phyloP scores from a whole-genome alignment of 2,113 vertebrate species.

The Numida meleagris region DNA sequence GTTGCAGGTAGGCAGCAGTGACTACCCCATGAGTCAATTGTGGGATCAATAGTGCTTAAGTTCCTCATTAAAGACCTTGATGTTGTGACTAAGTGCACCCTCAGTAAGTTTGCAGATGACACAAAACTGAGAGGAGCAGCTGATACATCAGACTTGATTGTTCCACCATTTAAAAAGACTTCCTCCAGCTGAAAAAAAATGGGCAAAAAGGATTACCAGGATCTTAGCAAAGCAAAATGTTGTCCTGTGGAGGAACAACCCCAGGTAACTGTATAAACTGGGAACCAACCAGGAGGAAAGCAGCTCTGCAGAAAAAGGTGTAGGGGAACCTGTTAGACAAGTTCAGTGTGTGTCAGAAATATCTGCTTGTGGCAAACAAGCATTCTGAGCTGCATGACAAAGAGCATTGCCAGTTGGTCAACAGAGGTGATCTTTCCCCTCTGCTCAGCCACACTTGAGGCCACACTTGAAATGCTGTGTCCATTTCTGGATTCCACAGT shows the following conservation, averaged over 20 bases:
- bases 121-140: background rate
- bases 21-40: background rate
- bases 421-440: background rate
- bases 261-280: background rate
- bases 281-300: background rate
- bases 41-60: background rate
- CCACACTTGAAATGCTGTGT: background rate
- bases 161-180: background rate
- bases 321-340: background rate
- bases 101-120: background rate
- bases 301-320: background rate
- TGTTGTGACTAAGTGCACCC: background rate
- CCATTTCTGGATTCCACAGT: background rate
- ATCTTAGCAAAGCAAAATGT: background rate
- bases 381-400: background rate
- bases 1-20: fast-evolving
- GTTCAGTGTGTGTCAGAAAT: background rate
- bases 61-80: background rate
- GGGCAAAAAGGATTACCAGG: background rate
- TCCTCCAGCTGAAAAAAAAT: background rate
- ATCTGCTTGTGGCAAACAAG: background rate
- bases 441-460: background rate
- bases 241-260: background rate
- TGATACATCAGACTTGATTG: background rate
- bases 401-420: background rate